Evolutionary conservation across 2,888 invertebrate species (phyloP), one percentile per base, ranked within the genome.

Genomic region (Balanococcus diminutus): DNA sequence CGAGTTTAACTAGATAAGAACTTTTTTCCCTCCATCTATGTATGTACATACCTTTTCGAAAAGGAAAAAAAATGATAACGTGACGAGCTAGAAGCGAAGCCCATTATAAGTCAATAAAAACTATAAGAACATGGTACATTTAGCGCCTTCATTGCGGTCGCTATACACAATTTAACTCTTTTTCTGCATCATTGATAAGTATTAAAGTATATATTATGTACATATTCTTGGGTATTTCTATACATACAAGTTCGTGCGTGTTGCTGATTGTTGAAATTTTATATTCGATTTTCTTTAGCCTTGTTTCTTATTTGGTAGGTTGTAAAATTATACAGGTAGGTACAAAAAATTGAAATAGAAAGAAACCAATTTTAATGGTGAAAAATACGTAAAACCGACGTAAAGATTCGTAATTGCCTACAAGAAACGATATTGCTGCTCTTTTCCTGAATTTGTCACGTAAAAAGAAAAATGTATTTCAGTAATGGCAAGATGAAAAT

Each of bases 1-100:
- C 67, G 67, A 67, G 67, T 67, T 67, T 67, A 67, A 67, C 67
- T 67, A 28, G 67, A 67, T 67, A 67, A 67, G 28, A 67, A 28
- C 56, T 67, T 31, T 56, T 22, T 67, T 25, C 28, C 67, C 14
- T 67, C 14, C 28, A 28, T 28, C 67, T 67, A 2, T 56, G 4
- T 67, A 5, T 28, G 28, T 28, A 46, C 16, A 46, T n/a, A n/a
- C 16, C 67, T 67, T 28, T 28, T 28, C 14, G 11, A 67, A 61
- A 25, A 28, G 5, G 16, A 16, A 67, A 67, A 61, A 61, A 67
- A 67, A 67, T 67, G 11, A 67, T 67, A 28, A 67, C 67, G 67
- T 67, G 67, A 67, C 31, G 67, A 67, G 28, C 28, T 67, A 67
- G 67, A 67, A 16, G 67, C 6, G 28, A 67, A 67, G 67, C 67